These are phyloP conservation scores for Megalopta genalis DNA, from an alignment of 1,140 invertebrate genomes.

Conservation along the genomic window DNA sequence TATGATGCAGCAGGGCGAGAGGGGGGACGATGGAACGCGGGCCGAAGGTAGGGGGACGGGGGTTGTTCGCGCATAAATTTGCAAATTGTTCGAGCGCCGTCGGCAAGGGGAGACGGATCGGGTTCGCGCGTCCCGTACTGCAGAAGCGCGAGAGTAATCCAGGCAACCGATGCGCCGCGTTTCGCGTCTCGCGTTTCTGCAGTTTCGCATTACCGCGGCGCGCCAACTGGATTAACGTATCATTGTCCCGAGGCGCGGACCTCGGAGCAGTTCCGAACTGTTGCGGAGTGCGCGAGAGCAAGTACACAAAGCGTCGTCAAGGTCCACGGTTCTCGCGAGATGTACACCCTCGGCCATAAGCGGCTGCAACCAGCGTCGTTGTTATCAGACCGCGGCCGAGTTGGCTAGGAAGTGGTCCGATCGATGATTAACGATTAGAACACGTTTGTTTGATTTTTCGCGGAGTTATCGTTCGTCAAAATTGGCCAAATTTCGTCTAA, in stretches of 20 bases:
- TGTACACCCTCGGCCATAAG: too few relatives aligned
- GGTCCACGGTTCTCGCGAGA: too few relatives aligned
- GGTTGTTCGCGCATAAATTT: conserved; percentile 38
- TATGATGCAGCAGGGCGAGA: background rate
- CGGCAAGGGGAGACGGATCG: conserved; percentile 26
- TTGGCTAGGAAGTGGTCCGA: too few relatives aligned
- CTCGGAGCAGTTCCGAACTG: conserved; percentile 11
- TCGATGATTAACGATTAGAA: too few relatives aligned
- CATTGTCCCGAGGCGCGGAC: conserved; percentile 16
- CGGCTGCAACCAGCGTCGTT: too few relatives aligned
- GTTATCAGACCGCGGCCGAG: too few relatives aligned
- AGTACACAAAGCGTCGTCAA: too few relatives aligned
- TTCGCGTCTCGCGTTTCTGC: conserved; percentile 8
- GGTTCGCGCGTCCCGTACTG: background rate
- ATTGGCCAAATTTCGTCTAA: too few relatives aligned
- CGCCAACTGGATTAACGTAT: conserved; percentile 44
- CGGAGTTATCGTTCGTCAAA: too few relatives aligned
- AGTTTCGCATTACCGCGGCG: conserved; percentile 37
- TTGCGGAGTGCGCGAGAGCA: too few relatives aligned
- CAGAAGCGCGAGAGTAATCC: conserved; percentile 4
- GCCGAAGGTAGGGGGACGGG: background rate
- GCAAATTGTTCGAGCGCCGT: conserved; percentile 39
- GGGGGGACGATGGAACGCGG: background rate
- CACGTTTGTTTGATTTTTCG: too few relatives aligned
- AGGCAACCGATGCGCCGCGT: background rate